These are phyloP conservation scores for Rousettus madagascariensis DNA, from an alignment of 2,797 vertebrate species.

Conservation along the genomic window DNA sequence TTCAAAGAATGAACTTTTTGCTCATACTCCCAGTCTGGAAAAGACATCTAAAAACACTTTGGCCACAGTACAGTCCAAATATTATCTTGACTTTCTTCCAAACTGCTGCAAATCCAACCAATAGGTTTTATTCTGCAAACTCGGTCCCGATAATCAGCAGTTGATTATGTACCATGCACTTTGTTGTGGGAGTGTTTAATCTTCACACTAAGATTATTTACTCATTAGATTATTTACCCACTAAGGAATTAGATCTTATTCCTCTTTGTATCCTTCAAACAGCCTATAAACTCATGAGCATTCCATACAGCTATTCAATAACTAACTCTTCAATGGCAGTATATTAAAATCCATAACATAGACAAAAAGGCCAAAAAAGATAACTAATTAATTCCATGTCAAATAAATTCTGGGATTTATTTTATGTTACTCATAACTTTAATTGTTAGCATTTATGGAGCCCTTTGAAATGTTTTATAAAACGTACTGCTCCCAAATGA, in stretches of 20 bases:
- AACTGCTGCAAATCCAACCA: neutral
- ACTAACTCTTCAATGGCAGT: constrained; percentile 4
- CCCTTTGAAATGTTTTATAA: constrained; percentile 12
- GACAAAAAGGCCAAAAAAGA: constrained; percentile 9
- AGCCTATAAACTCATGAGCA: neutral
- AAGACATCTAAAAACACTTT: constrained; percentile 54
- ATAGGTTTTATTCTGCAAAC: neutral
- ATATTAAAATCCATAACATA: constrained; percentile 55
- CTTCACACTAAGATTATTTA: neutral
- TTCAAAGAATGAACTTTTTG: constrained; percentile 28
- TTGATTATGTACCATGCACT: neutral
- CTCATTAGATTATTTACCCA: neutral
- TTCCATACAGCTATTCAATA: constrained; percentile 29
- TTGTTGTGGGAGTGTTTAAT: neutral
- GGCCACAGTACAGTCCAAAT: constrained; percentile 38
- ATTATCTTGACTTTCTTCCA: constrained; percentile 53
- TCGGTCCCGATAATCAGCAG: neutral
- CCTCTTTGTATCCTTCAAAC: neutral
- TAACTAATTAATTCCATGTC: neutral
- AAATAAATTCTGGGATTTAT: neutral
- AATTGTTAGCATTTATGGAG: neutral
- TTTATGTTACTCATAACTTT: neutral
- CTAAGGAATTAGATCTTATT: neutral
- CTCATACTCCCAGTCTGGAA: constrained; percentile 13
- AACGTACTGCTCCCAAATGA: neutral